These are phyloP conservation scores for Argyra leucocephala DNA, from an alignment of 2,888 invertebrate species.

Conservation along the genomic window DNA sequence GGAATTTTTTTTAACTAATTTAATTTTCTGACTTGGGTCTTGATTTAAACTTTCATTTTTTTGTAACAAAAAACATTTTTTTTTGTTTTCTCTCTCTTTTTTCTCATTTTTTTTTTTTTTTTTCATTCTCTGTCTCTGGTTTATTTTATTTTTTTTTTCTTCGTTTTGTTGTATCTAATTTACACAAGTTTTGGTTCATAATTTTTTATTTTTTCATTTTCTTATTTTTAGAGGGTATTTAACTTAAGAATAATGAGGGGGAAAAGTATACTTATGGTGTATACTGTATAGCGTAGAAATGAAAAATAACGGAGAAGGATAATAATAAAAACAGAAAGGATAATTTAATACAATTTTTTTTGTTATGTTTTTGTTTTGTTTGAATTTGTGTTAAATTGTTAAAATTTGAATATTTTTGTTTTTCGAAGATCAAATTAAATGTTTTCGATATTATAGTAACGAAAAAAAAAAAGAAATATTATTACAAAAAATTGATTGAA, in stretches of 20 bases:
- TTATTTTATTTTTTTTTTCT: too few species aligned
- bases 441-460: background rate
- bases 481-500: background rate
- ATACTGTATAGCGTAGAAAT: background rate
- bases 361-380: background rate
- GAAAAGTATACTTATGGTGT: background rate
- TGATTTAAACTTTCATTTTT: too few species aligned
- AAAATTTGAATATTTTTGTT: background rate
- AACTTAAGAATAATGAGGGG: background rate
- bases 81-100: too few species aligned
- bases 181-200: background rate
- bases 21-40: too few species aligned
- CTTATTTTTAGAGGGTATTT: background rate
- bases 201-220: background rate
- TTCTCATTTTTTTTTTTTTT: too few species aligned
- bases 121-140: too few species aligned
- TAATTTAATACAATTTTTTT: background rate
- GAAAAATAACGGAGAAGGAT: background rate
- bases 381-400: background rate
- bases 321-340: background rate
- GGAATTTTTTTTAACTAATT: too few species aligned
- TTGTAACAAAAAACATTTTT: too few species aligned
- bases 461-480: background rate
- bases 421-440: background rate
- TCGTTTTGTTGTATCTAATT: too few species aligned